Evolutionary conservation across 2,113 vertebrate species (phyloP), one percentile per base, ranked within the genome.

Genomic region (Excalfactoria chinensis): DNA sequence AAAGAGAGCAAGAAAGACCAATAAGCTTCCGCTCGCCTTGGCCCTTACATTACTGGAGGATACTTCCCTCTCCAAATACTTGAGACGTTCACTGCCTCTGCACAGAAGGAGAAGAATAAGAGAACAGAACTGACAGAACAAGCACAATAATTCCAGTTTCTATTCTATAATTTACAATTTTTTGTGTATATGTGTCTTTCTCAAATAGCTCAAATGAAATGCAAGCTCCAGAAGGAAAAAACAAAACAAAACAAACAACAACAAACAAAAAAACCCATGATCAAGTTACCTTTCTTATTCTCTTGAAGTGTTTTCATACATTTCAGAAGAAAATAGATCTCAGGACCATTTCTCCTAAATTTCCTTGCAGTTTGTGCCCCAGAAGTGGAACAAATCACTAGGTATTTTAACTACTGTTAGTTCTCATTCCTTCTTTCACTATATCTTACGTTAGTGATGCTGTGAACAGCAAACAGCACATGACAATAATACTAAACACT

Each of bases 341-440:
- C 62, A 73, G 32, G 64, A 75, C 26, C 16, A 90, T 88, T 84
- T 93, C 21, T 74, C 89, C 92, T 88, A 25, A 62, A 51, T 86
- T 95, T 88, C 68, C 62, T 69, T 73, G 22, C 37, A 44, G 60
- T 59, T 90, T 95, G 90, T 81, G 35, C 76, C 63, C 76, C 49
- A 44, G 20, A 88, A 53, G 22, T 48, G 9, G 15, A 32, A 40
- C 20, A 85, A 84, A 66, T 63, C 62, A 22, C 5, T 60, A 71
- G 64, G 8, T 40, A 28, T 68, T 84, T 48, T 25, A 84, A 34
- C 13, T 62, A 30, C 5, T 62, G 19, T 37, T 72, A 46, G 34
- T 40, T 81, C 20, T 86, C 32, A 14, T 83, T 76, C 20, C 10
- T 81, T 48, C 43, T 25, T 43, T 64, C 48, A 30, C 30, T 48